These are phyloP conservation scores for Polylopha cassiicola DNA, from an alignment of 2,888 invertebrate genomes.

Conservation along the genomic window DNA sequence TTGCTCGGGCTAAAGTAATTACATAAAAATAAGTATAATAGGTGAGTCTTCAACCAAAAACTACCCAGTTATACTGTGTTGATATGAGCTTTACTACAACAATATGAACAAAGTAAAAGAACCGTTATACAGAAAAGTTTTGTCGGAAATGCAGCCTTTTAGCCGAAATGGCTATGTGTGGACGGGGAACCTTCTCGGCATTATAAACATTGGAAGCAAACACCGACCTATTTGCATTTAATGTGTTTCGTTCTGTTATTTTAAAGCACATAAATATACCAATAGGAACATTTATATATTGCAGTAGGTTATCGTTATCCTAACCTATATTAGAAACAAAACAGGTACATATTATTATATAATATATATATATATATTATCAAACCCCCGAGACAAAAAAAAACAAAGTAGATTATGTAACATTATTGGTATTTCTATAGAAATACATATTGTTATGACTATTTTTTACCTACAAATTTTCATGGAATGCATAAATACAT, in stretches of 20 bases:
- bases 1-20: conserved; percentile 14
- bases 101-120: conserved; percentile 26
- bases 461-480: too few relatives aligned
- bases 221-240: conserved; percentile 34
- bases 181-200: conserved; percentile 32
- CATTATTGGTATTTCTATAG: too few relatives aligned
- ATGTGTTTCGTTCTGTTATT: conserved; percentile 6
- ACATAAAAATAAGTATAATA: conserved; percentile 4
- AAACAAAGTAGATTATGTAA: too few relatives aligned
- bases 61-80: conserved; percentile 13
- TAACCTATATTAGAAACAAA: too few relatives aligned
- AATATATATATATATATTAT: too few relatives aligned
- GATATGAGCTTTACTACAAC: conserved; percentile 3
- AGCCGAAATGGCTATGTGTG: conserved; percentile 39
- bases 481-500: too few relatives aligned
- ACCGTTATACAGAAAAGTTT: conserved; percentile 36
- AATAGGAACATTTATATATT: too few relatives aligned
- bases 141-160: conserved; percentile 36
- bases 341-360: too few relatives aligned
- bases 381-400: too few relatives aligned
- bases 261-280: conserved; percentile 6
- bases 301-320: too few relatives aligned
- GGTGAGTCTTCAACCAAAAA: conserved; percentile 6
- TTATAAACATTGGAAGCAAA: conserved; percentile 34
- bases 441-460: too few relatives aligned